phyloP scores from a whole-genome alignment of 2,797 vertebrate species.

The Perodicticus potto region DNA sequence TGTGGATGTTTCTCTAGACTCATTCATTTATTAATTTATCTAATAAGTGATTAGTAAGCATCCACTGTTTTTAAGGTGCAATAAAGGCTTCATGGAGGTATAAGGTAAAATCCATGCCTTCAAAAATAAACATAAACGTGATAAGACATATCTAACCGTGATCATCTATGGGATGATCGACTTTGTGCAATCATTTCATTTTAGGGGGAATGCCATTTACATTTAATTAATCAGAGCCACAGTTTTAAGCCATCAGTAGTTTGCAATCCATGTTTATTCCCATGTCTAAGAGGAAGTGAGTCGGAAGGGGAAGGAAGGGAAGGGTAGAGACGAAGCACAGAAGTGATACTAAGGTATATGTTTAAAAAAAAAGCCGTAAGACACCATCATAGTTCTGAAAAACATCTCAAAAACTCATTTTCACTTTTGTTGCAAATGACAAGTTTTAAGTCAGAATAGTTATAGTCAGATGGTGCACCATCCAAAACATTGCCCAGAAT shows the following conservation, averaged over 20 bases:
- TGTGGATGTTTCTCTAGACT: not conserved
- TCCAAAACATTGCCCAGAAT: constrained; percentile 43
- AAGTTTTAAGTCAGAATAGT: constrained; percentile 58
- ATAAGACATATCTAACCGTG: not conserved
- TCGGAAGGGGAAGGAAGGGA: not conserved
- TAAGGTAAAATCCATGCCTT: not conserved
- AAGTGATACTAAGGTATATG: not conserved
- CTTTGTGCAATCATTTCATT: not conserved
- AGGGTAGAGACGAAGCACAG: not conserved
- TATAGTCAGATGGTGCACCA: constrained; percentile 49
- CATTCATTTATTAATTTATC: constrained; percentile 14
- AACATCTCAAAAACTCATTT: constrained; percentile 59
- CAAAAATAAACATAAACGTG: not conserved
- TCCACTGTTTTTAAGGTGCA: not conserved
- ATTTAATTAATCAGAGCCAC: not conserved
- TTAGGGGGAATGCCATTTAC: not conserved
- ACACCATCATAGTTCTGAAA: not conserved
- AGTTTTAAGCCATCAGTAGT: not conserved
- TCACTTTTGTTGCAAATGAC: constrained; percentile 56
- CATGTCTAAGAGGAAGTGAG: not conserved
- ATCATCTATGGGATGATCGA: not conserved
- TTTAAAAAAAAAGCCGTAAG: not conserved
- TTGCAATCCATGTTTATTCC: not conserved
- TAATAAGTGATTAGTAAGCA: not conserved
- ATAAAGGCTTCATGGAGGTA: not conserved